Evolutionary conservation across 2,888 invertebrate species (phyloP), one percentile per base, ranked within the genome.

Genomic region (Orchesellides sinensis): DNA sequence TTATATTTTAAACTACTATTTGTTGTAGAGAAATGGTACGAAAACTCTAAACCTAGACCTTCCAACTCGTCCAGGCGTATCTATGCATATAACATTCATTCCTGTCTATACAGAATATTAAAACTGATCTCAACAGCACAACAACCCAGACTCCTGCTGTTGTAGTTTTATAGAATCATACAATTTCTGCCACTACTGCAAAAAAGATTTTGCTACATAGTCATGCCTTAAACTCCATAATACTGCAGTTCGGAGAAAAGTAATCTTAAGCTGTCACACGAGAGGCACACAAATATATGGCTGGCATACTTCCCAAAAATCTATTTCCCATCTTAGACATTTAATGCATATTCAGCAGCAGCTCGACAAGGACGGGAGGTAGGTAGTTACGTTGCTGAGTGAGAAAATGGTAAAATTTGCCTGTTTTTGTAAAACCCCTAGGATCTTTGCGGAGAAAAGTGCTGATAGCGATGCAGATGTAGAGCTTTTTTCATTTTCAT

Each of bases 221-320:
- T 10, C 17, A 52, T 2, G 4, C 47, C n/a, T 19, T 17, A 52
- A 17, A n/a, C 10, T 2, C 19, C 8, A 19, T 1, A 17, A 52
- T 19, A 52, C 17, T 19, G 8, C 10, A 19, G 52, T 21, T 52
- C n/a, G 21, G 25, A 47, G 45, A 63, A 75, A 54, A 65, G 75
- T 40, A 75, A 75, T 75, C 32, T 65, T 66, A 21, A 25, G 65
- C 54, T 75, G 65, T 75, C 75, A 75, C 65, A 47, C 21, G 35
- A 17, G 19, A 17, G 35, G 25, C 17, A 40, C 63, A 27, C 25
- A 49, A 23, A 32, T 75, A 17, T 59, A 47, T 10, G n/a, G 40
- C 25, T 78, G 78, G 78, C 65, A 59, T 32, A 45, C 21, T 35
- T 78, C 66, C 69, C 61, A 69, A 69, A 25, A 66, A 35, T 21